Evolutionary conservation across 2,113 vertebrate species (phyloP), one percentile per base, ranked within the genome.

Genomic region (Zosterops hypoxanthus): DNA sequence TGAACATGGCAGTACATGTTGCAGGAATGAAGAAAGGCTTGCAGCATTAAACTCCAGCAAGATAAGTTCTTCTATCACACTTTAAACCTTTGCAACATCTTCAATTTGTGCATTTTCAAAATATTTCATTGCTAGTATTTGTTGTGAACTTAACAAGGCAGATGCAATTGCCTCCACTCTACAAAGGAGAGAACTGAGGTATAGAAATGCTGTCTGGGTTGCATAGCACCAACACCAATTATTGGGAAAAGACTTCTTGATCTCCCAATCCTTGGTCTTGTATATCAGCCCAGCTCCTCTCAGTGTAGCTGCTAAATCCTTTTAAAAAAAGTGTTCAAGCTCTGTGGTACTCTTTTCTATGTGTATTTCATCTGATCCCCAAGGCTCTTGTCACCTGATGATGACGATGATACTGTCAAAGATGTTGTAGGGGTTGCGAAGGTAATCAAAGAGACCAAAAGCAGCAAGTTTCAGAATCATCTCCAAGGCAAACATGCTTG

Each of bases 401-500:
- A 99, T 99, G 86, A 99, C 99, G 16, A 99, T 99, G 97, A 99
- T 95, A 70, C 99, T 99, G 92, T 99, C 99, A 14, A 99, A 99
- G 83, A 99, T 99, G 81, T 99, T 99, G 97, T 99, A 99, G 13
- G 99, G 99, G 82, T 99, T 99, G 71, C 99, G 98, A 95, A 99
- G 98, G 96, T 99, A 99, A 97, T 95, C 98, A 36, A 99, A 99
- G 60, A 99, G 98, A 47, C 99, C 99, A 20, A 99, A 99, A 21
- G 99, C 99, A 0, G 99, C 98, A 85, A 99, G 97, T 94, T 99
- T 99, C 86, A 99, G 98, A 92, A 99, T 98, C 99, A 99, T 99
- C 98, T 99, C 99, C 97, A 99, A 90, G 68, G 99, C 99, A 56
- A 99, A 99, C 99, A 99, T 99, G 97, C 99, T 99, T 94, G 99